Base-by-base conservation (phyloP, 1,140 invertebrate species). In the Akabosia matsudoensis region DNA sequence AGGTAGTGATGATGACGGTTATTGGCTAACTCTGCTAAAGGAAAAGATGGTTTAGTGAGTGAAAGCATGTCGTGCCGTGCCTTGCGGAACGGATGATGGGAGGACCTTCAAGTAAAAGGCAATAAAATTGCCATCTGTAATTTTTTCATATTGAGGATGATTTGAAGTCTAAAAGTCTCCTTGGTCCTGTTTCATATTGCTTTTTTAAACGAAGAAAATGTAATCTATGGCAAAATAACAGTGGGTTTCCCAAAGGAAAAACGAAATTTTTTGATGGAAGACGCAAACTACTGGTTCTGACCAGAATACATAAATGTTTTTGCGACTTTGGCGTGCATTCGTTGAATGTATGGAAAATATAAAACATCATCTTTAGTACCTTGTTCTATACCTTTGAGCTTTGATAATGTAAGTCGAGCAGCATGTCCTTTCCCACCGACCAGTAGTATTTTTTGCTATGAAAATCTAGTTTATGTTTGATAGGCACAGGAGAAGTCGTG, bases 61-160 rank as follows among this genome's bases (percentile, higher is more conserved):
- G 4, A 31, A 67, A 67, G 61, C 7, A 67, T 16, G 3, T 67
- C 22, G 24, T 28, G 61, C 31, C 13, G 14, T 61, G 14, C 24
- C 3, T n/a, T 61, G 24, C 54, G 24, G 54, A 24, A 61, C n/a
- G 54, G 54, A 61, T 4, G 54, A 61, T 67, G 26, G 26, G 30
- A 67, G 24, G 61, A 24, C 54, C 54, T n/a, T n/a, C 24, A 28
- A n/a, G 1, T 10, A 24, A 30, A 31, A 67, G 30, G 61, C 61
- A 67, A 67, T 67, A 67, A 67, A 67, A 67, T 67, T 31, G 61
- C 61, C 61, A 67, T 67, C n/a, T n/a, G 61, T 67, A 67, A 56
- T 67, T 67, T 67, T 67, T 67, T 67, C 61, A 67, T 67, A 67
- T 30, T 67, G 61, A 14, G 61, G 61, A 67, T 67, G 61, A 67